Evolutionary conservation across 1,140 invertebrate species (phyloP), one percentile per base, ranked within the genome.

Genomic region (Oncopodura yosiiana): DNA sequence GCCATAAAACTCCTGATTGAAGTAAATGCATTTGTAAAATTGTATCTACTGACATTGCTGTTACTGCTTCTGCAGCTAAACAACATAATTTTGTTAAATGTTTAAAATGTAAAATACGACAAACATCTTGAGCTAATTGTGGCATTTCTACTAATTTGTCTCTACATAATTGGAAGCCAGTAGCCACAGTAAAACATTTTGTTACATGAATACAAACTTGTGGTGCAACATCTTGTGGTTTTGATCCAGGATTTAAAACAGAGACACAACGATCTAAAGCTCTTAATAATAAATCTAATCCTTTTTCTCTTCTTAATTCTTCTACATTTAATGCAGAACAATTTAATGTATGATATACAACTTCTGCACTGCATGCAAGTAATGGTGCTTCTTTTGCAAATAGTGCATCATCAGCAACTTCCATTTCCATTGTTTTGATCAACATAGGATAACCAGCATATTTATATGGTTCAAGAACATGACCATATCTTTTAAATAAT

Each of bases 371-470:
- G 29, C 92, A 87, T 3, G 85, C 81, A 58, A 99, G 71, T 18
- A 99, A 71, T 21, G 87, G 84, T 1, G 83, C 83, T 29, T 82
- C 79, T 71, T 90, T 94, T 41, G 81, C 87, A 74, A 99, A 99
- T 56, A 99, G 73, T 58, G 83, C 78, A 46, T 96, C 91, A 66
- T 98, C 94, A 29, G 82, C 80, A 0, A 92, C 90, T 74, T 99
- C 94, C 67, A 96, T 72, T 66, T 83, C 78, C 49, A 99, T 93
- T 0, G 94, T 99, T 71, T 93, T 92, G 27, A 99, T 90, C 9
- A 99, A 74, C 74, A 96, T 94, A 0, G 89, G 88, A 75, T 99
- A 99, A 3, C 96, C 96, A 43, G 96, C 91, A 74, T 99, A 99
- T 71, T 99, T 99, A 74, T 97, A 99, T 3, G 92, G 93, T 55